Base-by-base conservation (phyloP, 2,797 vertebrate genomes). In the Echeneis naucrates region DNA sequence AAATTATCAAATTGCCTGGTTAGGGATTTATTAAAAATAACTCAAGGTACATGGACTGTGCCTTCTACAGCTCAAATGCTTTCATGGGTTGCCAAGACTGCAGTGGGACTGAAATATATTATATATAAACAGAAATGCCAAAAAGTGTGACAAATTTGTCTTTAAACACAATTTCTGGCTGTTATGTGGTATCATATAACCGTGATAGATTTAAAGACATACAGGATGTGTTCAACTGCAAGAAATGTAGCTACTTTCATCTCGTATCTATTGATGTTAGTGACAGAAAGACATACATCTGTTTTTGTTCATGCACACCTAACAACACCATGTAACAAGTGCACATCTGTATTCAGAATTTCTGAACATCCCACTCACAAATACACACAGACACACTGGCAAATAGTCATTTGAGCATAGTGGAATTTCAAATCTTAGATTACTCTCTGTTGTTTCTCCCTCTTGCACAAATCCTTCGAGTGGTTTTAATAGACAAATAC, bases 1-100 rank as follows among this genome's bases (percentile, higher is more conserved):
- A 68, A 86, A 86, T 77, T 69, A 83, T 83, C 63, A 83, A 86
- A 81, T 70, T 83, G 73, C 76, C 77, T 73, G 59, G 54, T 81
- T 68, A 26, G 42, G 83, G 83, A 85, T 88, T 87, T 80, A 84
- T 85, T 66, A 71, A 87, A 89, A 87, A 86, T 85, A 89, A 74
- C 80, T 70, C 67, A 62, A 81, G 73, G 77, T 81, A 75, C 72
- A 81, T 54, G 68, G 80, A 78, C 79, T 86, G 68, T 65, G 62
- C 54, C 66, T 76, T 67, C 47, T 54, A 47, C 53, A 66, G 71
- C 67, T 75, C 33, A 23, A 60, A 71, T 68, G 74, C 80, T 83
- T 89, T 87, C 73, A 86, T 65, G 64, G 63, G 54, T 44, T 89
- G 86, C 86, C 86, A 85, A 80, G 72, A 75, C 63, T 58, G 61